Percentiles rank a stretch among this genome's conserved stretches.
These are phyloP conservation scores for Hemibagrus guttatus DNA, from an alignment of 2,797 vertebrate species.

Conservation along the genomic window DNA sequence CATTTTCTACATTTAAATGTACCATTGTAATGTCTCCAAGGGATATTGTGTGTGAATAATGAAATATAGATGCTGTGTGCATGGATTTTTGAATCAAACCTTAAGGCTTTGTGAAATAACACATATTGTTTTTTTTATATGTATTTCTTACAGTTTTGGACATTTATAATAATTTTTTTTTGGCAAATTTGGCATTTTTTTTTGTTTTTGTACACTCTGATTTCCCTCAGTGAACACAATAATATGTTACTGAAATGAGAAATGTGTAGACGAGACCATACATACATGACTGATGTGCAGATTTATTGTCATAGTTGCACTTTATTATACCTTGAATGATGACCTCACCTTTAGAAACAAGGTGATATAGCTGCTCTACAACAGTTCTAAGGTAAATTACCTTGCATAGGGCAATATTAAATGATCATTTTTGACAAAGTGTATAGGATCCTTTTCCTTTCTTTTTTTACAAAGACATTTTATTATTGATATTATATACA, in stretches of 20 bases:
- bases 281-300: constrained; percentile 36
- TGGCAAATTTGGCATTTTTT: not conserved
- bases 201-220: not conserved
- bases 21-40: not conserved
- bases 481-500: constrained; percentile 53
- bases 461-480: constrained; percentile 59
- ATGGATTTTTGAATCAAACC: not conserved
- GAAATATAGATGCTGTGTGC: constrained; percentile 4
- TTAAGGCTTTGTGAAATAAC: constrained; percentile 8
- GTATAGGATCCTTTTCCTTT: constrained; percentile 24
- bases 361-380: constrained; percentile 42
- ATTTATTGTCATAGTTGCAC: constrained; percentile 48
- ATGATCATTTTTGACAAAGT: constrained; percentile 48
- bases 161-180: not conserved
- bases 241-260: not conserved
- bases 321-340: constrained; percentile 51
- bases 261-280: constrained; percentile 16
- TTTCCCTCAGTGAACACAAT: not conserved
- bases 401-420: constrained; percentile 60
- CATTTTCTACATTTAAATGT: constrained; percentile 13
- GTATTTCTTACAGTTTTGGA: not conserved
- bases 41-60: constrained; percentile 16
- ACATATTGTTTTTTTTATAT: constrained; percentile 4
- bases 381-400: constrained; percentile 51
- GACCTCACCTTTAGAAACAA: constrained; percentile 48